Base-by-base conservation (phyloP, 2,888 invertebrate species). In the Tridacna gigas region DNA sequence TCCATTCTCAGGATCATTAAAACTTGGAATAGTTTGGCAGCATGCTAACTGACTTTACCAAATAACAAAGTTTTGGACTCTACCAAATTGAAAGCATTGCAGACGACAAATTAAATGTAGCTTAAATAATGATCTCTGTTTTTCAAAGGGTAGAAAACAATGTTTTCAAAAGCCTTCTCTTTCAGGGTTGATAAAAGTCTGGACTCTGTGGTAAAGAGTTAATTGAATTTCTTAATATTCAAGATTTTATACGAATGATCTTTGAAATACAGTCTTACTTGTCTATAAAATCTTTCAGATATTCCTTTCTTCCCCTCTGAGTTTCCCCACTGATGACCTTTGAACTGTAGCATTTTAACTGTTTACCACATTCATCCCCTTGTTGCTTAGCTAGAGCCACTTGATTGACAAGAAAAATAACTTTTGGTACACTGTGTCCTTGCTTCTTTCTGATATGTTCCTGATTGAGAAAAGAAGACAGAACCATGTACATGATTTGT, bases 301-400 rank as follows among this genome's bases (percentile, higher is more conserved):
- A 84, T 69, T 83, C 84, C 26, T 67, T 89, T 67, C 85, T 84
- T 13, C 75, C 78, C n/a, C 87, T 75, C 75, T 89, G 84, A 26
- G 87, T 86, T 20, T 92, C 92, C n/a, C 93, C 93, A 48, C 89
- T 89, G 45, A 93, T 82, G 7, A 89, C 87, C 45, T 89, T 80
- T 22, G 88, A 88, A 45, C 85, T 85, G 74, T 86, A 91, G 60
- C 76, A 66, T 1, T 88, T 82, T 82, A 95, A 81, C 45, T 83
- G 84, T n/a, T 84, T 86, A 20, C 83, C 81, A 74, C 94, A 92
- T 45, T 84, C 89, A 15, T 90, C 88, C 11, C 88, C 88, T 83
- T 95, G 95, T 80, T 95, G 95, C 66, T 93, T 90, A 0, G 95
- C 93, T 48, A 95, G 85, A 0, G 92, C 92, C 75, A 92, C 91